Base-by-base conservation (phyloP, 2,888 invertebrate species). In the Strigamia crassipes region DNA sequence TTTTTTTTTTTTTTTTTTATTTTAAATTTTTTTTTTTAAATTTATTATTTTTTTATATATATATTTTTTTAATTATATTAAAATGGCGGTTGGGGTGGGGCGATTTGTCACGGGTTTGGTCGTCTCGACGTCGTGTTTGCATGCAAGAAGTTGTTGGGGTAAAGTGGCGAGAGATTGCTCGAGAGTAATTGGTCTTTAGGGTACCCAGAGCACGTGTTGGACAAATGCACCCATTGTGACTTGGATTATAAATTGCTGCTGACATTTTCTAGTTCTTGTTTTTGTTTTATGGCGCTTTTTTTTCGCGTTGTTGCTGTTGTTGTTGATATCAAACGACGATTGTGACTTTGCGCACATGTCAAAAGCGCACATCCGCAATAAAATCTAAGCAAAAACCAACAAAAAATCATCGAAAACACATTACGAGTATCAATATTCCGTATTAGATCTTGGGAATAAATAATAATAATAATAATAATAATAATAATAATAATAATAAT, bases 151-250 rank as follows among this genome's bases (percentile, higher is more conserved):
- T 61, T n/a, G 61, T 13, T 18, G 21, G 61, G n/a, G 61, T 61
- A 61, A 61, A 61, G 61, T 61, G 61, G 61, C 56, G 5, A 56
- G 56, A 56, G 56, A 56, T 56, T 56, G 56, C 61, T 21, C n/a
- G 21, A 61, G 61, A 61, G 21, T 61, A 61, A 61, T 61, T 61
- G 61, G 61, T n/a, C 61, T 61, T 61, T 61, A 61, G 61, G 61
- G 61, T 61, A 61, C 61, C 61, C 61, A 9, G 61, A n/a, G 61
- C 61, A 61, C 61, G 61, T 61, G 61, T 61, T 61, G 61, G 61
- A 61, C 12, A 61, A 61, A 61, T 61, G 61, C 61, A 61, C 18
- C 61, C 61, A 61, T 61, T 61, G 61, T 21, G 61, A 61, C 61
- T 61, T 61, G 61, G 61, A 61, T 61, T n/a, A 61, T 61, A 61